Evolutionary conservation across 2,888 invertebrate genomes (phyloP).

Genomic region (Crematogaster levior): DNA sequence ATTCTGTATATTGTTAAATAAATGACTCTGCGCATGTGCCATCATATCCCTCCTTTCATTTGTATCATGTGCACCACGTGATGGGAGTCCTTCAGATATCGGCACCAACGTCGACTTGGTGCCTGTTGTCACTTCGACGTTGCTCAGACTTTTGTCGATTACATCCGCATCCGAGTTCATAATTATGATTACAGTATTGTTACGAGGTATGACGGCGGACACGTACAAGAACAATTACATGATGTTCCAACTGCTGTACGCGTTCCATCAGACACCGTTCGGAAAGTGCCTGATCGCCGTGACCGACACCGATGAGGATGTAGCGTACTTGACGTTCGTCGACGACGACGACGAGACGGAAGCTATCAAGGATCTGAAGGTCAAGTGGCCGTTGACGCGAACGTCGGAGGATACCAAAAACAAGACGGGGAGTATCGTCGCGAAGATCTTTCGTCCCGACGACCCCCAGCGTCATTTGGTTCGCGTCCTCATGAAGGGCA

Average conservation of each 20-base stretch:
- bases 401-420: slow-evolving; percentile 57
- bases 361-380: slow-evolving; percentile 64
- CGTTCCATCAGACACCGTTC: slow-evolving; percentile 75
- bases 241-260: slow-evolving; percentile 72
- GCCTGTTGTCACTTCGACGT: no score
- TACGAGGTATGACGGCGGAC: slow-evolving; percentile 50
- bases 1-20: background rate
- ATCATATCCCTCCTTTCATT: no score
- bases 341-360: slow-evolving; percentile 62
- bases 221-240: slow-evolving; percentile 50
- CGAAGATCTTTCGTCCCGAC: slow-evolving; percentile 65
- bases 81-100: no score
- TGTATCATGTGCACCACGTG: no score
- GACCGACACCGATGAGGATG: slow-evolving; percentile 65
- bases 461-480: slow-evolving; percentile 43
- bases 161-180: background rate
- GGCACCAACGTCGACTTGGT: no score
- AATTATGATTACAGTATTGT: slow-evolving; percentile 57
- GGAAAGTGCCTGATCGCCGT: slow-evolving; percentile 77
- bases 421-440: slow-evolving; percentile 56
- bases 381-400: slow-evolving; percentile 72
- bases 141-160: no score
- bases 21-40: background rate
- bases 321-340: slow-evolving; percentile 76
- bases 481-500: slow-evolving; percentile 76